phyloP scores from a whole-genome alignment of 2,888 invertebrate genomes.

The Palloptera scutellata region DNA sequence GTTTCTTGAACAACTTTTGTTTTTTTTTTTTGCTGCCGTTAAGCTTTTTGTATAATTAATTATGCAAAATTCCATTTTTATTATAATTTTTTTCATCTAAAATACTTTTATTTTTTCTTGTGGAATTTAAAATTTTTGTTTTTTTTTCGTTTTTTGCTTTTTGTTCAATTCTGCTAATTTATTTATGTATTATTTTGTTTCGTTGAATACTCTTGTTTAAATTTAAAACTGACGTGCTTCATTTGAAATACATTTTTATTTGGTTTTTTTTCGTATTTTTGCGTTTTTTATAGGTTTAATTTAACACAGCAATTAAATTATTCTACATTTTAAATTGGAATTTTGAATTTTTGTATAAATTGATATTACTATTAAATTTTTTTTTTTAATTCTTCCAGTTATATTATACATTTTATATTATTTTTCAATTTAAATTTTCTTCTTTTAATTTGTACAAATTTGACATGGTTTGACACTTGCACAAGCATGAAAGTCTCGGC shows the following conservation, averaged over 20 bases:
- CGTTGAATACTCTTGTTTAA: conserved; percentile 24
- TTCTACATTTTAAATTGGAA: not conserved
- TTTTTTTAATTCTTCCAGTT: not conserved
- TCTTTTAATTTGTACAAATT: too few relatives aligned
- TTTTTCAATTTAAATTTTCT: not conserved
- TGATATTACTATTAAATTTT: not conserved
- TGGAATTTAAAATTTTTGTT: too few relatives aligned
- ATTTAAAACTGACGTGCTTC: conserved; percentile 21
- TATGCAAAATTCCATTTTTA: not conserved
- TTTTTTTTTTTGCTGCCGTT: not conserved
- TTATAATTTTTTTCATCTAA: conserved; percentile 36
- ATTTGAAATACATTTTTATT: not conserved
- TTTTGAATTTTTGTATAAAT: not conserved
- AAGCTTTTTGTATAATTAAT: conserved; percentile 1
- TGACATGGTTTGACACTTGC: too few relatives aligned
- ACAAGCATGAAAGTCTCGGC: too few relatives aligned
- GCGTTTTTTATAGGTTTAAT: conserved; percentile 1
- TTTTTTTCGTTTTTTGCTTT: too few relatives aligned
- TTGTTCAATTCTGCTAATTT: too few relatives aligned
- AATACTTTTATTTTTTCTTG: conserved; percentile 32
- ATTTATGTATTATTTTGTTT: conserved; percentile 37
- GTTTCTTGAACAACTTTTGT: too few relatives aligned
- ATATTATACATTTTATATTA: not conserved
- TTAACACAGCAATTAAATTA: not conserved
- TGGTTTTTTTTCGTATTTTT: not conserved